phyloP scores from a whole-genome alignment of 2,888 invertebrate species.

The Folsomia candida region DNA sequence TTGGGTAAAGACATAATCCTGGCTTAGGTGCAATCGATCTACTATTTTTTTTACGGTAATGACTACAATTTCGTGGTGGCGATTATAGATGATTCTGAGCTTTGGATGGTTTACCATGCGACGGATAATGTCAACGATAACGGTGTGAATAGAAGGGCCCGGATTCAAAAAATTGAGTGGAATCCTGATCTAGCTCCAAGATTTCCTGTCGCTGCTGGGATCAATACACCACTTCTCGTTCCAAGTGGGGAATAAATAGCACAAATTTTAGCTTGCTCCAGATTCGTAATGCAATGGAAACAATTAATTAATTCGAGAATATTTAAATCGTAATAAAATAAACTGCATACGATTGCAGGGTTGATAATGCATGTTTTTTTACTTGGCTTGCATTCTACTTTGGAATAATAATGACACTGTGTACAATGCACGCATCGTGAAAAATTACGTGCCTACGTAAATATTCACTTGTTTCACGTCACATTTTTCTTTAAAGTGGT shows the following conservation, averaged over 20 bases:
- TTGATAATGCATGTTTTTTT: too few species aligned
- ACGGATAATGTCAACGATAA: slow-evolving; percentile 37
- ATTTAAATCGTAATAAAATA: too few species aligned
- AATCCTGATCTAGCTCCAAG: slow-evolving; percentile 38
- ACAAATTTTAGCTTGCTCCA: too few species aligned
- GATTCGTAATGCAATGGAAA: too few species aligned
- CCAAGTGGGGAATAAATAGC: slow-evolving; percentile 42
- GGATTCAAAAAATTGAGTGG: slow-evolving; percentile 46
- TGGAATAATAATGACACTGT: too few species aligned
- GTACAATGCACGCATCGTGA: too few species aligned
- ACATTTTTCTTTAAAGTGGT: too few species aligned
- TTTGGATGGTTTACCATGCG: slow-evolving; percentile 48
- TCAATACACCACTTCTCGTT: slow-evolving; percentile 24
- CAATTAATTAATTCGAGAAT: too few species aligned
- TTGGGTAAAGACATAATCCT: slow-evolving; percentile 29
- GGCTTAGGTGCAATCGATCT: neutral
- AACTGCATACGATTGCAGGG: too few species aligned
- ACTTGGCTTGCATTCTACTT: too few species aligned
- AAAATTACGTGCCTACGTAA: too few species aligned
- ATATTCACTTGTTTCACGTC: too few species aligned
- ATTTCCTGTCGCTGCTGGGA: slow-evolving; percentile 39
- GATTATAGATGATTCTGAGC: slow-evolving; percentile 37
- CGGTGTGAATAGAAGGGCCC: slow-evolving; percentile 36
- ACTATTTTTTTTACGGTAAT: neutral
- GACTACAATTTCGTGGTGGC: neutral